Percentiles rank a stretch among this genome's conserved stretches.
Conservation (phyloP, 2,797 vertebrate species). For the Eutrigla gurnardus region DNA sequence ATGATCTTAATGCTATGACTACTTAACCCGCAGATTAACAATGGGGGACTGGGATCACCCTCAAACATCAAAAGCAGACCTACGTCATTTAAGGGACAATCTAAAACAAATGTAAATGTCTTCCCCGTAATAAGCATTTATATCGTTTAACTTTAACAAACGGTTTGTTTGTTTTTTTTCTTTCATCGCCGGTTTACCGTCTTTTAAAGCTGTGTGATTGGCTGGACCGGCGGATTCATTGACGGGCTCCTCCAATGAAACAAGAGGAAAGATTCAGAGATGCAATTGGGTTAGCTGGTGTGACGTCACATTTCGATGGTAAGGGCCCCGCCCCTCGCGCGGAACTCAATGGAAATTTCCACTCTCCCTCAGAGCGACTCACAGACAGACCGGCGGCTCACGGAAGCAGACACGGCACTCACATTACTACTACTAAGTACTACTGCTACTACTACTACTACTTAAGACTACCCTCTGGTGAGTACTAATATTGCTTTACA, state of each 20-base stretch:
- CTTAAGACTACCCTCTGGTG: slow-evolving; percentile 24
- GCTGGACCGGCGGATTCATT: slow-evolving; percentile 14
- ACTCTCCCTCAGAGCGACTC: neutral
- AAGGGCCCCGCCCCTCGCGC: neutral
- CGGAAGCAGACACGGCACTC: rapidly evolving
- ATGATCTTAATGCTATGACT: slow-evolving; percentile 7
- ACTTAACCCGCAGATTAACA: neutral
- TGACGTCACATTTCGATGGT: neutral
- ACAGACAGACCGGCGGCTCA: rapidly evolving
- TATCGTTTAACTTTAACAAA: neutral
- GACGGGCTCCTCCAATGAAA: slow-evolving; percentile 25
- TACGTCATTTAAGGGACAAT: neutral
- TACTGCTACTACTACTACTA: no score
- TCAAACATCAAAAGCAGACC: neutral
- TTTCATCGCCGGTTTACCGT: rapidly evolving
- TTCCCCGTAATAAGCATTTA: neutral
- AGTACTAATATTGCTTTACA: neutral
- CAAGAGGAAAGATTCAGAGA: rapidly evolving
- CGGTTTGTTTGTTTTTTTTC: neutral
- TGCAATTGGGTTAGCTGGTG: slow-evolving; percentile 39
- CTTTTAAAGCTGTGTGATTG: slow-evolving; percentile 15
- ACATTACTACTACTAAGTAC: neutral
- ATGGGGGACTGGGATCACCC: neutral
- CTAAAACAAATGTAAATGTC: neutral
- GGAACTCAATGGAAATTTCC: slow-evolving; percentile 81